Base-by-base conservation (phyloP, 1,140 invertebrate species). In the Brachionus koreanus region DNA sequence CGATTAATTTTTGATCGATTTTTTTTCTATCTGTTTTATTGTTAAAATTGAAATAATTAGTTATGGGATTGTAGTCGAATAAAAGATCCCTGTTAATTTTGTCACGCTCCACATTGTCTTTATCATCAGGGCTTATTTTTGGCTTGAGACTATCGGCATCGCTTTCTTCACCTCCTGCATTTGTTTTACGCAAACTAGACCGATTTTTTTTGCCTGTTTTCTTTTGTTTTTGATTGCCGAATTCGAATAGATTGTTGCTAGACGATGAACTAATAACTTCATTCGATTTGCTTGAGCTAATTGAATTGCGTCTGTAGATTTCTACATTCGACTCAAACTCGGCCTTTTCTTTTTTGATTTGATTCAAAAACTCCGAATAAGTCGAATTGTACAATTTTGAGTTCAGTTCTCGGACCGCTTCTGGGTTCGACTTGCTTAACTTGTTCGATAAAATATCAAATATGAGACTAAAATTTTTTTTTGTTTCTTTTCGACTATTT, bases 41-140 rank as follows among this genome's bases (percentile, higher is more conserved):
- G 25, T 79, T 79, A 37, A 61, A 79, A 13, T 39, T 61, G 33
- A 61, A 79, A 25, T 79, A 79, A 37, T 65, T 79, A 3, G 76
- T 65, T 10, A 79, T 79, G 0, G 76, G 76, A 13, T 79, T 79
- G 25, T 61, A 79, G 39, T 79, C 76, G 76, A 61, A 79, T 16
- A 79, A 25, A 25, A 42, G 35, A 46, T 43, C 16, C 0, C 69
- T n/a, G 43, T 46, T 74, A 10, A 74, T 74, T 46, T 74, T 74
- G 25, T 74, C 69, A 10, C 42, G 37, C 25, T 74, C 69, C 12
- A 46, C 19, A 74, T 74, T 46, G 25, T 74, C 43, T 23, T 46
- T 74, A 19, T 74, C 42, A 12, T 46, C 69, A 5, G 39, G 69
- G 12, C 29, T 74, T 43, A 74, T 74, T 13, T 74, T 74, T 3